Base-by-base conservation (phyloP, 2,113 vertebrate genomes). In the Forbesichthys papilliferus region DNA sequence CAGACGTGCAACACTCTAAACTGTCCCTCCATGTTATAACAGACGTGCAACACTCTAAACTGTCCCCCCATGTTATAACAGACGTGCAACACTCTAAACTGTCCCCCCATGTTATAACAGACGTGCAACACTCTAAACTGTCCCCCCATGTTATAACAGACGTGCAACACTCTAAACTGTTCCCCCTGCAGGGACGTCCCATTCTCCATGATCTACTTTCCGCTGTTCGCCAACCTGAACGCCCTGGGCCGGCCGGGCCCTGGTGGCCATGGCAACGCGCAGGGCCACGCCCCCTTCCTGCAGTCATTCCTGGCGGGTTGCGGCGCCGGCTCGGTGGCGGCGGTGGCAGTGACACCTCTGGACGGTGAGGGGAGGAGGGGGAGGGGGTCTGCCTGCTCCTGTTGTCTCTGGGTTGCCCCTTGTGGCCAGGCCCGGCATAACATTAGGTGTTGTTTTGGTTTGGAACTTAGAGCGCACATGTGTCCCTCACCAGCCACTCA, bases 121-220 rank as follows among this genome's bases (percentile, higher is more conserved):
- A 27, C 0, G 27, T 27, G 27, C 27, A 27, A 27, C 27, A 27
- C 27, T 27, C 1, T 27, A 27, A 2, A 27, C 27, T 27, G 27
- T 27, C 27, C 27, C 27, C 2, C 27, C 27, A 2, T 3, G 2
- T 34, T 1, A 12, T 53, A 36, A 33, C 62, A 27, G 5, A 6
- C 13, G 13, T 57, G 27, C 60, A 2, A 14, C 47, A 12, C 49
- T 34, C 33, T 27, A 27, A 27, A 27, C 27, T 27, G 27, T 14
- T 10, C 12, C 14, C 11, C 12, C 6, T 4, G 11, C 80, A 95
- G 91, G 75, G 93, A 94, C 46, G 92, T 94, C 1, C 90, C 91
- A 3, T 95, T 94, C 90, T 96, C 94, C 33, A 72, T 94, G 91
- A 93, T 95, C 87, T 94, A 94, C 83, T 96, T 96, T 86, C 94